Base-by-base conservation (phyloP, 2,888 invertebrate genomes). In the Itoplectis maculator region DNA sequence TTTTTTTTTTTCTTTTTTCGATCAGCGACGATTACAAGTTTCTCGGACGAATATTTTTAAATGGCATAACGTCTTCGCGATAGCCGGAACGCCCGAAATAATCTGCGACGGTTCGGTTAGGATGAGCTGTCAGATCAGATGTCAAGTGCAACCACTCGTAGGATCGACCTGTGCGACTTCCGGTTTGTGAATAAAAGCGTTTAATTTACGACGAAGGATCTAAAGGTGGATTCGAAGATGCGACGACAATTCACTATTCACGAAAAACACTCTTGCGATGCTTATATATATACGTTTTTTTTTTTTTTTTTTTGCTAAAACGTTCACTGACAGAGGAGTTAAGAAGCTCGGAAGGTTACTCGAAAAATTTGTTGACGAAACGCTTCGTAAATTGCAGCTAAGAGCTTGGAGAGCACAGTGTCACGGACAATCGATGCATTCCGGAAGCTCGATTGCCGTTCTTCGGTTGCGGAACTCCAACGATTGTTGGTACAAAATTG, bases 61-160 rank as follows among this genome's bases (percentile, higher is more conserved):
- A 40, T 66, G 78, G 73, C 82, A 82, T 76, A 68, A 72, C 82
- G 72, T 63, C 20, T 42, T 61, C 56, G 40, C 51, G 63, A 20
- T 37, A 0, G 13, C 29, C 47, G 49, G 2, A 61, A 73, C 61
- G 73, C 73, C 61, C 73, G 49, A 61, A 35, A 20, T 47, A 73
- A 45, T 61, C 47, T 11, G 37, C 61, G 37, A 61, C 13, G 47
- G 37, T 61, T 61, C 61, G 73, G 49, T 61, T 49, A n/a, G 47
- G n/a, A 47, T 47, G 61, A 73, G 20, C 73, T 73, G 73, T 73
- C 73, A 73, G 47, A 73, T 47, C 47, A 35, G 37, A 37, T 73
- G 73, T 73, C 73, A 73, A 61, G 47, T 20, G 47, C 49, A 29
- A 59, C 45, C 42, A 73, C 18, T 61, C 47, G 47, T 37, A 42